Base-by-base conservation (phyloP, 2,113 vertebrate species). In the Variabilichromis moorii region DNA sequence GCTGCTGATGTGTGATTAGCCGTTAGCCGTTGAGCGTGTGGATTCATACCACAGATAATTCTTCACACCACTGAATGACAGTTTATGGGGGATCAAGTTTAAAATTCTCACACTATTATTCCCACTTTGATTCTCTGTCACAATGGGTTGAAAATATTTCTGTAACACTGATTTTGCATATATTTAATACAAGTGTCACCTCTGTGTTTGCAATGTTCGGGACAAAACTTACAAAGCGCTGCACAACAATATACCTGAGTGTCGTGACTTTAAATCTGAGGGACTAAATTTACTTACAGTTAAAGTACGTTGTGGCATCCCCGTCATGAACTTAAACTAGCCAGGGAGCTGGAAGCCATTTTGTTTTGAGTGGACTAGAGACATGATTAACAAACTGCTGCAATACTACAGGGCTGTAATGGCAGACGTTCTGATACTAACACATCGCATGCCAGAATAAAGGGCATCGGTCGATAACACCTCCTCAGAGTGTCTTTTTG, bases 341-440 rank as follows among this genome's bases (percentile, higher is more conserved):
- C 9, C 33, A 80, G 14, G 35, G 35, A 82, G 68, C 76, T 80
- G 57, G 68, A 86, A 86, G 79, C 66, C 59, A 83, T 92, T 93
- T 88, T 78, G 73, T 88, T 91, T 88, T 82, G 61, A 90, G 80
- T 79, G 68, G 35, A 83, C 90, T 87, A 87, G 92, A 88, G 88
- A 94, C 86, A 88, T 83, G 88, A 85, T 94, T 93, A 94, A 81
- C 85, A 84, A 92, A 88, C 80, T 47, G 59, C 92, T 90, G 83
- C 86, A 85, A 90, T 84, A 81, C 80, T 50, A 68, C 19, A 5
- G 17, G 86, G 66, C 71, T 17, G 40, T 91, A 93, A 93, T 90
- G 85, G 90, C 84, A 79, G 73, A 45, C 17, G 5, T 47, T 81
- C 85, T 82, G 80, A 90, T 92, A 33, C 88, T 47, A 68, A 92